phyloP scores from a whole-genome alignment of 2,888 invertebrate genomes.

The Blomia tropicalis region DNA sequence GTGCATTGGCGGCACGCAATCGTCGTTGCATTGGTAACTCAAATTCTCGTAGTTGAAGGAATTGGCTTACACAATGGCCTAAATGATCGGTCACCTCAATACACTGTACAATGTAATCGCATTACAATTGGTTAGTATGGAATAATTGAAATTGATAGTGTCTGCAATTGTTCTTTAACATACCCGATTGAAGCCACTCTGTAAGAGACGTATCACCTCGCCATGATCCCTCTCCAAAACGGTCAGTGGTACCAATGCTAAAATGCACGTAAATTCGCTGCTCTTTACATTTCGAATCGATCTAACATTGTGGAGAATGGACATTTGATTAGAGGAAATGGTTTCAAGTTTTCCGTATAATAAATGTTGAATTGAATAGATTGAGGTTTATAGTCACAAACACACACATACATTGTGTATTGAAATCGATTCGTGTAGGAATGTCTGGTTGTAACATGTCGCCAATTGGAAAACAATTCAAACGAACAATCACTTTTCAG shows the following conservation, averaged over 20 bases:
- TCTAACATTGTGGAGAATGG: conserved; percentile 39
- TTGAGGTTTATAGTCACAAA: no score
- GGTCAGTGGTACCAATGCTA: conserved; percentile 74
- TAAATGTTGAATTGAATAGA: no score
- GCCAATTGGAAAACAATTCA: no score
- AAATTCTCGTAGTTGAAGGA: conserved; percentile 60
- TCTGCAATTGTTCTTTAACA: conserved; percentile 35
- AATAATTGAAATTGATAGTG: no score
- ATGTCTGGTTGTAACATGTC: no score
- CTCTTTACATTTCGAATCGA: conserved; percentile 48
- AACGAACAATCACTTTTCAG: no score
- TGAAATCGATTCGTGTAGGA: no score
- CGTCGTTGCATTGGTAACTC: conserved; percentile 58
- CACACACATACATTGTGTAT: no score
- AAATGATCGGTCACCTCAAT: conserved; percentile 42
- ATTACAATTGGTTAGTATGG: background rate
- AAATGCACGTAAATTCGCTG: conserved; percentile 44
- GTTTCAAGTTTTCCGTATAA: no score
- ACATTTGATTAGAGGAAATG: background rate
- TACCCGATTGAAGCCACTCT: conserved; percentile 75
- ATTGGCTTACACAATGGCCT: conserved; percentile 46
- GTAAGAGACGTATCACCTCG: conserved; percentile 55
- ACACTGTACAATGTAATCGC: conserved; percentile 36
- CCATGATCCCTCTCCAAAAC: conserved; percentile 68
- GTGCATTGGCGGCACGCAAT: conserved; percentile 58